Percentiles rank a stretch among this genome's conserved stretches.
phyloP scores from a whole-genome alignment of 2,797 vertebrate species.

The Paratrypauchen microcephalus region DNA sequence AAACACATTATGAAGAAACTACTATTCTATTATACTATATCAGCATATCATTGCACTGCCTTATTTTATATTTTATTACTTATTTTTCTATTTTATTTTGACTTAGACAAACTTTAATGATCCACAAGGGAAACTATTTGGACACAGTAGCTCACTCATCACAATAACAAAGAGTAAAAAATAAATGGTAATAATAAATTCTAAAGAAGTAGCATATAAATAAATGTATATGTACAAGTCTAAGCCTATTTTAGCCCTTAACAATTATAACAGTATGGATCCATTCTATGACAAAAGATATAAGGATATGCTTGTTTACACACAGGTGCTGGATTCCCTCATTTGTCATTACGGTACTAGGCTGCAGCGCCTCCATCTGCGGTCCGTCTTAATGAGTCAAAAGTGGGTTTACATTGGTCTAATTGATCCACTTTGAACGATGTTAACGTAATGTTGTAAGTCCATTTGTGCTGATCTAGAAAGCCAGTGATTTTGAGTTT shows the following conservation, averaged over 20 bases:
- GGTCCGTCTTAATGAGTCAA: conserved; percentile 37
- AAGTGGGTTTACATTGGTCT: conserved; percentile 42
- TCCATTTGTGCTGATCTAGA: conserved; percentile 32
- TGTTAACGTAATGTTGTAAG: conserved; percentile 9
- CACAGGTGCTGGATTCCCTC: conserved; percentile 17
- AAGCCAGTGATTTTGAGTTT: conserved; percentile 18
- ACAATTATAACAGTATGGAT: not conserved
- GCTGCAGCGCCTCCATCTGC: conserved; percentile 34
- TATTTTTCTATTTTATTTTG: too few species aligned
- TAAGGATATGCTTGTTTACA: not conserved
- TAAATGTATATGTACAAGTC: too few species aligned
- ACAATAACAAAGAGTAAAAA: too few species aligned
- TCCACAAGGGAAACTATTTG: too few species aligned
- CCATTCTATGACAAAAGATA: not conserved
- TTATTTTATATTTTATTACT: too few species aligned
- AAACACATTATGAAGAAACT: not conserved
- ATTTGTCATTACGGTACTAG: conserved; percentile 22
- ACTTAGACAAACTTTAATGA: too few species aligned
- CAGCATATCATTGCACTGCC: too few species aligned
- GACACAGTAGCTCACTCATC: too few species aligned
- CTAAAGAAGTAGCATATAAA: too few species aligned
- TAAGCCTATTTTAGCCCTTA: not conserved
- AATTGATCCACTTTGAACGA: conserved; percentile 24
- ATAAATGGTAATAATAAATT: too few species aligned
- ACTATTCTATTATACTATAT: too few species aligned